Base-by-base conservation (phyloP, 2,888 invertebrate genomes). In the Microchrysa polita region DNA sequence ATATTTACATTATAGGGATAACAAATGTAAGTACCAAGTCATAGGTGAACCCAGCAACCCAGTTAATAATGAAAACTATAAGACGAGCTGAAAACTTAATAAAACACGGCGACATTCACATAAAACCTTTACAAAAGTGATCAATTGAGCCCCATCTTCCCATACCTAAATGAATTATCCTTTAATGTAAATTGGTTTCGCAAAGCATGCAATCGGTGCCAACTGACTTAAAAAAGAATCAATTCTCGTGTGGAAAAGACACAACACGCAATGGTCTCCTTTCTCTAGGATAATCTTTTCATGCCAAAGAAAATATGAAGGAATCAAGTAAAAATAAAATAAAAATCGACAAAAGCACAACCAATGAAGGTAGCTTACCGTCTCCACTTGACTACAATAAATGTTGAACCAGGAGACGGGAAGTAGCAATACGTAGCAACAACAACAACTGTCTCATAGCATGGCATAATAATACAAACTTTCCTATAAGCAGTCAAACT, bases 131-230 rank as follows among this genome's bases (percentile, higher is more conserved):
- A 20, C 42, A 18, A 20, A 65, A 63, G 44, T 65, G 22, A 48
- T 34, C 18, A 65, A 60, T 48, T 48, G n/a, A 34, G 44, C 65
- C 65, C 65, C 27, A 65, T 40, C 22, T 61, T n/a, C 18, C 61
- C 23, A 14, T 9, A 27, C 40, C 61, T 40, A 4, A 59, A n/a
- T 59, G 14, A 59, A n/a, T 59, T 59, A 23, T 63, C 44, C 40
- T 40, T 27, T 69, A 59, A 22, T 27, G 18, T n/a, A 63, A 55
- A 73, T 75, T 73, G 61, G 65, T 42, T 75, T 71, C 55, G 65
- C 63, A 71, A 34, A 73, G 67, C 75, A 75, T 75, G 75, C 75
- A 71, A 75, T 57, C 71, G 53, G 42, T 20, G 14, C 57, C 22
- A 59, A 69, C 48, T 18, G 20, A 42, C 60, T 55, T 34, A 67